Evolutionary conservation across 1,140 invertebrate species (phyloP), one percentile per base, ranked within the genome.

Genomic region (Heliconius hermathena): DNA sequence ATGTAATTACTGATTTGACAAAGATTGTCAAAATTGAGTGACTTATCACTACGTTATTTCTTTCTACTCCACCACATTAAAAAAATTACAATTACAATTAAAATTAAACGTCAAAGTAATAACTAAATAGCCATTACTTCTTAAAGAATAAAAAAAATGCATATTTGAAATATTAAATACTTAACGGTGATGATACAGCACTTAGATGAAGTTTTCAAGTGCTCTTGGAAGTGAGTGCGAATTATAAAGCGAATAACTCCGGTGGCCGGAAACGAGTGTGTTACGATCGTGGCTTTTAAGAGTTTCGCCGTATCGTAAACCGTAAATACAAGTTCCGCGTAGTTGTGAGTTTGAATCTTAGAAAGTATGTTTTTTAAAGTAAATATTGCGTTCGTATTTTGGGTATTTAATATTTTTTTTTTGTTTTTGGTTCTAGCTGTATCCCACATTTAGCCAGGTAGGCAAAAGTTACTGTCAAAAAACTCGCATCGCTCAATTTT

Each of bases 241-340:
- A 66, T 66, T 66, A 26, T 66, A 13, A 29, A 66, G 60, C 60
- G 60, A 26, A 66, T 29, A 66, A 66, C n/a, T 29, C 60, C 60
- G 26, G 60, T 66, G 60, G 26, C 60, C 60, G 60, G 60, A 66
- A 66, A 16, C 60, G 60, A 66, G 60, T 66, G 54, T 57, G 60
- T 66, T 66, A 66, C 60, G 26, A 29, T 66, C 60, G 60, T 11
- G 16, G 60, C 60, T 29, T 66, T 66, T 66, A 66, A 57, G 60
- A 66, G 60, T 22, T 66, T 66, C 60, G 60, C 26, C 9, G 60
- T 66, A 66, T 16, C 22, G 60, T 66, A 29, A 66, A 29, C 29
- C 60, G 60, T 66, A 66, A 66, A 29, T 66, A 29, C 60, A 13
- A 16, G 20, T 66, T 66, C 60, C 26, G 60, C 22, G 4, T 66